Base-by-base conservation (phyloP, 2,113 vertebrate genomes). In the Leptosomus discolor region DNA sequence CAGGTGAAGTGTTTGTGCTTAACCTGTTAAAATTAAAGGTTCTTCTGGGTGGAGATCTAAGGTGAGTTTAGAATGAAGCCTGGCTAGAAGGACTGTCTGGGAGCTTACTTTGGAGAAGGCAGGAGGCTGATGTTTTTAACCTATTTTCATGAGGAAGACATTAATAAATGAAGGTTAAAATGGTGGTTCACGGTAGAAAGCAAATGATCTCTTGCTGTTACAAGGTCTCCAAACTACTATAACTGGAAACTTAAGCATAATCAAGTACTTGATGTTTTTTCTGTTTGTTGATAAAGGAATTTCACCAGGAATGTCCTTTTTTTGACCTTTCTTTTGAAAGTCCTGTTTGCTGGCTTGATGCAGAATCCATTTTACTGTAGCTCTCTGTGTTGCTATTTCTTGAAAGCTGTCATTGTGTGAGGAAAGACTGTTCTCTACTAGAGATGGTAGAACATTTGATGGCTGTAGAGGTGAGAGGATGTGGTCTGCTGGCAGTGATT, bases 211-310 rank as follows among this genome's bases (percentile, higher is more conserved):
- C 11, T 37, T 94, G 19, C 14, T 69, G 16, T 48, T 80, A 27
- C 3, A 58, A 73, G 41, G 21, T 70, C 32, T 84, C 5, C 6
- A 41, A 71, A 65, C 16, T n/a, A 14, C 9, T 14, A 0, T 69
- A 39, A 53, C 5, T 83, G 39, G 36, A 86, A 90, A 39, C 0
- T 3, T 37, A 24, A n/a, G 2, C 32, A 9, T 30, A 56, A 46
- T 39, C 0, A 8, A 48, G 5, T 84, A 45, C 12, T 79, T 63
- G 5, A 5, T 5, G 0, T 0, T 36, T 76, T 82, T 71, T 24
- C 36, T 48, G 18, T 22, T 69, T 77, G 7, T 18, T 68, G 61
- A 26, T 29, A 53, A 39, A 37, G 24, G 12, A 21, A 34, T 73
- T 68, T 76, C 4, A 41, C 54, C 0, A 2, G 43, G 17, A 65